Percentiles rank a stretch among this genome's conserved stretches.
Evolutionary conservation across 53 echinoderm and acorn worm genomes (phyloP).

Genomic region (Henricia sp.): DNA sequence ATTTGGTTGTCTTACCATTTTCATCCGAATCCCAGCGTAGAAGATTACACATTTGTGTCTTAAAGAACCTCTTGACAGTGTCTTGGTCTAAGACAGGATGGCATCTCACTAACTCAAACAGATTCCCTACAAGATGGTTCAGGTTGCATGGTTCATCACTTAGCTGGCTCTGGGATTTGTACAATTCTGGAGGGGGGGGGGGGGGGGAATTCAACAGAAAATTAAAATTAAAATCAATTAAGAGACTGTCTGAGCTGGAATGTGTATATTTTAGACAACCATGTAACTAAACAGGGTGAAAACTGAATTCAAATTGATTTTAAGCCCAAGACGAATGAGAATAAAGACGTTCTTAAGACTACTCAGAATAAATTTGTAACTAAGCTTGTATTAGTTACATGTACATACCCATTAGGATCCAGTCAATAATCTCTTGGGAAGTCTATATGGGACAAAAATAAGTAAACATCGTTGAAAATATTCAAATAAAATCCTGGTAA

Average conservation of each 20-base stretch:
- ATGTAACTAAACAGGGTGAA: too few relatives aligned
- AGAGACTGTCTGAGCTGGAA: background rate
- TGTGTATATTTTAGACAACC: too few relatives aligned
- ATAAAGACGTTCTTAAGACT: too few relatives aligned
- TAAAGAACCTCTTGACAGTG: constrained; percentile 16
- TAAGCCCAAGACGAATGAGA: too few relatives aligned
- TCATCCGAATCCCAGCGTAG: background rate
- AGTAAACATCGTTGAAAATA: too few relatives aligned
- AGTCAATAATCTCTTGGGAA: too few relatives aligned
- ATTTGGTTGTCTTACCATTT: background rate
- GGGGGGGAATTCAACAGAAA: background rate
- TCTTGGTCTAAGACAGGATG: constrained; percentile 21
- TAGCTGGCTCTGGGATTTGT: constrained; percentile 3
- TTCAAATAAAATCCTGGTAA: too few relatives aligned
- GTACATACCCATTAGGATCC: too few relatives aligned
- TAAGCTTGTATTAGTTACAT: too few relatives aligned
- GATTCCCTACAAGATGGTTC: background rate
- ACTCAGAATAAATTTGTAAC: too few relatives aligned
- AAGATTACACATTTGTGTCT: background rate
- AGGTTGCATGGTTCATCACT: background rate
- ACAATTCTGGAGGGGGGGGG: constrained; percentile 3
- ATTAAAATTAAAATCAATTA: background rate
- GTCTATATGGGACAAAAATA: too few relatives aligned
- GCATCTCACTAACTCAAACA: constrained; percentile 11
- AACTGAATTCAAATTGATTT: too few relatives aligned